Evolutionary conservation across 1,140 invertebrate species (phyloP), one percentile per base, ranked within the genome.

Genomic region (Gerris buenoi): DNA sequence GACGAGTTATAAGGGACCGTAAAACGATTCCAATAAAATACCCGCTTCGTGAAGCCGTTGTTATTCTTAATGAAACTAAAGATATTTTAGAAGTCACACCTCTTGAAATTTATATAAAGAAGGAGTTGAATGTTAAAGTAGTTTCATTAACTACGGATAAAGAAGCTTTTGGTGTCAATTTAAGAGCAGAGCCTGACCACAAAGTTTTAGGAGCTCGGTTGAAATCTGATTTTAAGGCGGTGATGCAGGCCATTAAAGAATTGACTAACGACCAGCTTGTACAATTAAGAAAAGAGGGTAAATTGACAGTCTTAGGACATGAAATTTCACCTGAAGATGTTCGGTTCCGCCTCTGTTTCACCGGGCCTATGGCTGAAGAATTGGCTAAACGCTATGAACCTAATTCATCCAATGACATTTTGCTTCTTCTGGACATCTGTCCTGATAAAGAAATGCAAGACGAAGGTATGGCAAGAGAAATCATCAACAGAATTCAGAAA

Each of bases 401-500:
- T 0, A 88, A 95, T 75, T 89, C 90, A 64, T 89, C 95, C 72
- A 90, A 89, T 69, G 88, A 93, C 77, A 68, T 91, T n/a, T 75
- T 93, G 28, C 85, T 93, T 69, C 75, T 93, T 23, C 73, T 92
- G 65, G 88, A 91, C 74, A 81, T 89, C 57, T 88, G 86, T 0
- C 86, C 91, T 1, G 93, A 96, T 78, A 86, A 92, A 72, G 84
- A 86, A 1, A 89, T 98, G 88, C 79, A 91, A 67, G 88, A 96
- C 75, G 95, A 98, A 83, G 93, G 93, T 27, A 80, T 89, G 67
- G 90, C 93, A 0, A 81, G 97, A 67, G 97, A 99, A 80, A 86
- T 99, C 10, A 93, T 97, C 27, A 99, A 98, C 76, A 84, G 96
- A 59, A 84, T 99, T 56, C 97, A 99, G 75, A 97, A 97, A 79